phyloP scores from a whole-genome alignment of 2,797 vertebrate species.

The Manis pentadactyla region DNA sequence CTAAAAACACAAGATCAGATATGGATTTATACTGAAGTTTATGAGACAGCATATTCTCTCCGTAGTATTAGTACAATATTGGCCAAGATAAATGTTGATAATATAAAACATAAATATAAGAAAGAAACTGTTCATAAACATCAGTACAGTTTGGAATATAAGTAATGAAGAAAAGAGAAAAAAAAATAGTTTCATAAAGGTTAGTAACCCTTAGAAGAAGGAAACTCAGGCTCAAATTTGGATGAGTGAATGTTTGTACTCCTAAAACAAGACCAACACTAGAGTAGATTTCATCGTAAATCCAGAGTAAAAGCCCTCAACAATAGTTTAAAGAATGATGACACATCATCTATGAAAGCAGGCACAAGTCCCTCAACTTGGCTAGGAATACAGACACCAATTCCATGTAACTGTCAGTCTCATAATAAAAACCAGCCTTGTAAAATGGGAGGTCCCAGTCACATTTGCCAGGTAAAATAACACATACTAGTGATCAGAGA shows the following conservation, averaged over 20 bases:
- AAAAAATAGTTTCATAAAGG: not conserved
- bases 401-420: not conserved
- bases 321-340: not conserved
- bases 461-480: conserved; percentile 23
- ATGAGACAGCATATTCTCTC: not conserved
- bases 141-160: not conserved
- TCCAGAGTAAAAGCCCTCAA: not conserved
- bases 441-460: not conserved
- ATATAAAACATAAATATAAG: not conserved
- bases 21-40: not conserved
- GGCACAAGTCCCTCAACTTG: not conserved
- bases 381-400: not conserved
- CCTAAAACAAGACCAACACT: not conserved
- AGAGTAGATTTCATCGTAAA: not conserved
- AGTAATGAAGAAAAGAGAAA: not conserved
- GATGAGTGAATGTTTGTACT: not conserved
- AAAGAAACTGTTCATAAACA: conserved; percentile 7
- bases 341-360: not conserved
- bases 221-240: not conserved
- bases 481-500: not conserved
- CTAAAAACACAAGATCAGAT: not conserved
- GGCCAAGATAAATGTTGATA: not conserved
- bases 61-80: not conserved
- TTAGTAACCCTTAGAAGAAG: not conserved
- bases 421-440: not conserved